Percentiles rank a stretch among this genome's conserved stretches.
phyloP scores from a whole-genome alignment of 1,140 invertebrate species.

The Pogonomyrmex californicus region DNA sequence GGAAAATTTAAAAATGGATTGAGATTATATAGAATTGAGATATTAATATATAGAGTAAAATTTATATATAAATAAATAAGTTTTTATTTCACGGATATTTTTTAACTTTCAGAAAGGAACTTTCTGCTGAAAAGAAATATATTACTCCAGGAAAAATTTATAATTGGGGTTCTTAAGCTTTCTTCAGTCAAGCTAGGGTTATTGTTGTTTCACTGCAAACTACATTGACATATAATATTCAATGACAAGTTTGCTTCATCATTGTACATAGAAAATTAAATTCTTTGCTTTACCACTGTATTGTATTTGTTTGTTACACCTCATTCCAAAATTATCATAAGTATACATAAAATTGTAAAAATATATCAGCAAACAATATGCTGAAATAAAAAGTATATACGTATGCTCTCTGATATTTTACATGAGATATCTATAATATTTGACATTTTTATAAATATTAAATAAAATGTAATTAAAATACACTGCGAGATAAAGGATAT shows the following conservation, averaged over 20 bases:
- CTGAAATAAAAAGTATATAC: constrained; percentile 7
- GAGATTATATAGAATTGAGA: too few relatives aligned
- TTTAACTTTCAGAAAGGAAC: constrained; percentile 50
- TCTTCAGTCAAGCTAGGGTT: neutral
- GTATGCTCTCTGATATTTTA: neutral
- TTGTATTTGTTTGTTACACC: neutral
- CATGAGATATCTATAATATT: neutral
- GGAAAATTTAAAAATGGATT: neutral
- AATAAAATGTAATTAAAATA: neutral
- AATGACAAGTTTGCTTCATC: constrained; percentile 12
- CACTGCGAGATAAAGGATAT: neutral
- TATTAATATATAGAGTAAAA: too few relatives aligned
- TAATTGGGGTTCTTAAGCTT: neutral
- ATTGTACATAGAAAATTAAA: constrained; percentile 41
- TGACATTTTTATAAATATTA: too few relatives aligned
- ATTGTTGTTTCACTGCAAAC: neutral
- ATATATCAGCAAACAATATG: neutral
- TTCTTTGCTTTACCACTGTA: neutral
- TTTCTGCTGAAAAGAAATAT: neutral
- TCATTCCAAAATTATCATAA: neutral
- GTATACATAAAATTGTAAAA: neutral
- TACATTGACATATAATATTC: neutral
- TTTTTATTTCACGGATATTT: neutral
- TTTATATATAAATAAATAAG: neutral
- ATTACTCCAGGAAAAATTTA: constrained; percentile 36